Evolutionary conservation across 2,113 vertebrate species (phyloP).

Genomic region (Carassius gibelio): DNA sequence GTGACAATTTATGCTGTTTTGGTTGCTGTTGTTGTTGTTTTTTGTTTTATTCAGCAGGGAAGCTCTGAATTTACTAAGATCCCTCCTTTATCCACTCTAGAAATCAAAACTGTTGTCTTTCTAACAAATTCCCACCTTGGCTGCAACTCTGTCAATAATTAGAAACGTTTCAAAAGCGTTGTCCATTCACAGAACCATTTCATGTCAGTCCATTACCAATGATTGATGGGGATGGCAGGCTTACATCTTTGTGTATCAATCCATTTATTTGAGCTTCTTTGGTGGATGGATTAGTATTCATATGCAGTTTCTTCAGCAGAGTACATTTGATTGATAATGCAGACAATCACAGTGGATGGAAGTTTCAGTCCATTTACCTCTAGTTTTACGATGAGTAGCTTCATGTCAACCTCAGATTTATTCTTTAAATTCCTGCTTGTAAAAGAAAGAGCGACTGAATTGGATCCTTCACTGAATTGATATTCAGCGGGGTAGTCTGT

Average conservation of each 20-base stretch:
- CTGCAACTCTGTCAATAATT: background rate
- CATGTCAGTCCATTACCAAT: background rate
- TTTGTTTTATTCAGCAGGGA: background rate
- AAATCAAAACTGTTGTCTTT: background rate
- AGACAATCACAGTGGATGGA: conserved; percentile 48
- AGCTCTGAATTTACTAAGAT: background rate
- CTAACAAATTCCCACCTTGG: no score
- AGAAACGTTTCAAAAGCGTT: background rate
- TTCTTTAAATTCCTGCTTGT: conserved; percentile 47
- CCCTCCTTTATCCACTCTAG: background rate
- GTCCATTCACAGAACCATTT: background rate
- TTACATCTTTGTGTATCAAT: conserved; percentile 37
- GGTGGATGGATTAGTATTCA: conserved; percentile 44
- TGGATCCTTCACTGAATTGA: conserved; percentile 41
- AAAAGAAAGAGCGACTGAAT: conserved; percentile 33
- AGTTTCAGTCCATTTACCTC: conserved; percentile 53
- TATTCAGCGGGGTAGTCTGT: background rate
- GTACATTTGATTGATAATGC: conserved; percentile 55
- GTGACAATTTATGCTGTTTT: background rate
- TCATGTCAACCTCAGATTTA: conserved; percentile 45
- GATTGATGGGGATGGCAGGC: conserved; percentile 18
- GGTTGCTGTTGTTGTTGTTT: background rate
- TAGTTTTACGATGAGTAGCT: conserved; percentile 43
- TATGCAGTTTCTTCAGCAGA: conserved; percentile 20
- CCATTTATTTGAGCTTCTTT: conserved; percentile 7